Evolutionary conservation across 2,113 vertebrate species (phyloP), one percentile per base, ranked within the genome.

Genomic region (Tursiops truncatus): DNA sequence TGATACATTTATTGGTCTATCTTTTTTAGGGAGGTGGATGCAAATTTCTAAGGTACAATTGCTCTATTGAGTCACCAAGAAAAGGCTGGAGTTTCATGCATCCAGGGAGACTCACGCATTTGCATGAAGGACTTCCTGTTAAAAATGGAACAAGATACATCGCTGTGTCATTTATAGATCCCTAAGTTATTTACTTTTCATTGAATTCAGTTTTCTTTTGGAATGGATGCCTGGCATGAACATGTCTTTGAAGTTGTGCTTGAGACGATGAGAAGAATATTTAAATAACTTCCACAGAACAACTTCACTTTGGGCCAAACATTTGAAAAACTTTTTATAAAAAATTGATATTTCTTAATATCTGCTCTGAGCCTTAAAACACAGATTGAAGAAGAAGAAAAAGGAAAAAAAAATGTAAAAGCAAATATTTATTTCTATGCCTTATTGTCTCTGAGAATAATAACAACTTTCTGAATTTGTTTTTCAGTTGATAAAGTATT

Each of bases 81-180:
- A 99, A 99, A 98, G 99, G 99, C 89, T 99, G 99, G 99, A 99
- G 99, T 96, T 99, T 99, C 98, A 99, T 99, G 99, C 99, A 99
- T 96, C 99, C 99, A 3, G 99, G 99, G 96, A 99, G 99, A 96
- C 99, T 99, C 79, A 99, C 99, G 1, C 99, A 99, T 96, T 98
- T 99, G 91, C 99, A 99, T 6, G 99, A 99, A 99, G 99, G 99
- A 97, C 99, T 99, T 97, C 99, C 99, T 71, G 99, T 99, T 92
- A 99, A 99, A 98, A 99, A 99, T 18, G 99, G 99, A 97, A 99
- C 99, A 12, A 99, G 99, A 98, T 99, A 99, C 98, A 99, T 99
- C 38, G 99, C 99, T 85, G 99, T 99, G 96, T 99, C 99, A 14
- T 99, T 99, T 98, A 99, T 99, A 76, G 99, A 99, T 97, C 99